Evolutionary conservation across 2,888 invertebrate genomes (phyloP).

Genomic region (Brassicogethes aeneus): DNA sequence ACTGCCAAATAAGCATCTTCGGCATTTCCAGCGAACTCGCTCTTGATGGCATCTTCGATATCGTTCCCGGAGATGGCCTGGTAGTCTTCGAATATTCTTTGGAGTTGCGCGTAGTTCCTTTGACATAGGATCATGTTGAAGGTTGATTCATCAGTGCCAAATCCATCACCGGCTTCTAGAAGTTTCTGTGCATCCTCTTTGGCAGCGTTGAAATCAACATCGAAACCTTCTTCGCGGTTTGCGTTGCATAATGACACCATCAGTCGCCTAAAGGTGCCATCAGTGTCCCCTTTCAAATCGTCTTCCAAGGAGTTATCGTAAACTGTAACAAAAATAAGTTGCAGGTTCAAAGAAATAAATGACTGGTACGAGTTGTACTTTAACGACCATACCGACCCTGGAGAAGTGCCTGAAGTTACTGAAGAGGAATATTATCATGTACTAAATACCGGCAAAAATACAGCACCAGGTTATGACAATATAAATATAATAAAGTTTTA

Average conservation of each 20-base stretch:
- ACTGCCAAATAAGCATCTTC: background rate
- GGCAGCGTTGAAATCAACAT: constrained; percentile 12
- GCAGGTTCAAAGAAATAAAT: too few species aligned
- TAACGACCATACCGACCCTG: too few species aligned
- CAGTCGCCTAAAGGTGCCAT: constrained; percentile 19
- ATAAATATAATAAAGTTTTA: too few species aligned
- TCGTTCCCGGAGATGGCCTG: constrained; percentile 54
- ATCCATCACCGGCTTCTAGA: constrained; percentile 34
- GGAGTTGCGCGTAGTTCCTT: constrained; percentile 60
- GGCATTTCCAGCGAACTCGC: background rate
- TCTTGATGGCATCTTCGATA: background rate
- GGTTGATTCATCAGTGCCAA: constrained; percentile 77
- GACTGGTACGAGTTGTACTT: too few species aligned
- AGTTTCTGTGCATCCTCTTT: constrained; percentile 19
- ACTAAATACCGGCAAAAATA: too few species aligned
- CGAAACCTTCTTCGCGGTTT: constrained; percentile 16
- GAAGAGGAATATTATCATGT: too few species aligned
- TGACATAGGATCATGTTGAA: constrained; percentile 78
- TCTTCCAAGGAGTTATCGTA: constrained; percentile 19
- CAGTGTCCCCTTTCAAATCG: constrained; percentile 19
- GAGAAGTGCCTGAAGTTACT: too few species aligned
- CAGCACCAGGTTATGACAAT: background rate
- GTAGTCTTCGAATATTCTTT: constrained; percentile 66
- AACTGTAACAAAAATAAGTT: constrained; percentile 13
- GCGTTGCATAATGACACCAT: constrained; percentile 21